phyloP scores from a whole-genome alignment of 2,113 vertebrate genomes.

The Spea bombifrons region DNA sequence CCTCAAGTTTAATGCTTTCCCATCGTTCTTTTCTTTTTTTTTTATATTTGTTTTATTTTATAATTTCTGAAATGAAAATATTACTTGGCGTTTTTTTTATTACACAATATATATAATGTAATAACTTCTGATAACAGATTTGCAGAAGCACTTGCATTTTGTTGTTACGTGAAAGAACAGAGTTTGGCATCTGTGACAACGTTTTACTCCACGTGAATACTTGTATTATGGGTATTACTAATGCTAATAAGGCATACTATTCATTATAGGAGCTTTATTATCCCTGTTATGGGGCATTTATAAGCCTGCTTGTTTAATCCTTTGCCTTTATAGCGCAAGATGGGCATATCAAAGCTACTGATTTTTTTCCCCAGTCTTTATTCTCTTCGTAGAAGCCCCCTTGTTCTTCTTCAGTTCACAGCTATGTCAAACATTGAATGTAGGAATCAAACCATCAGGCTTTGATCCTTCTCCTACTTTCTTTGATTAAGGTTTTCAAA shows the following conservation, averaged over 20 bases:
- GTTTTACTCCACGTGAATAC: too few species aligned
- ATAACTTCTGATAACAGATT: not conserved
- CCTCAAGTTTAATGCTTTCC: not conserved
- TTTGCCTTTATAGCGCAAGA: conserved; percentile 57
- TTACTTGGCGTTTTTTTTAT: not conserved
- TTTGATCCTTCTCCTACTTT: conserved; percentile 66
- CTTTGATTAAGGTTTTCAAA: conserved; percentile 70
- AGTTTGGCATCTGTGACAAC: too few species aligned
- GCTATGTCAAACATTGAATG: conserved; percentile 56
- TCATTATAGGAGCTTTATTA: not conserved
- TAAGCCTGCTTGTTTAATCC: conserved; percentile 53
- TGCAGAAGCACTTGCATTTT: too few species aligned
- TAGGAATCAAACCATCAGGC: conserved; percentile 58
- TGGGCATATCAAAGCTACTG: conserved; percentile 60
- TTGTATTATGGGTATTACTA: too few species aligned
- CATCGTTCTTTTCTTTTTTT: not conserved
- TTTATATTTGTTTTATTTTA: not conserved
- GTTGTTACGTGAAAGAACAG: too few species aligned
- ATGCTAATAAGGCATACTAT: not conserved
- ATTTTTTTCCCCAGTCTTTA: conserved; percentile 57
- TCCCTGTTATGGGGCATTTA: conserved; percentile 57
- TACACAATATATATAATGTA: not conserved
- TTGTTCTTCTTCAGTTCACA: conserved; percentile 60
- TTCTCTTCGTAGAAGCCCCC: conserved; percentile 56
- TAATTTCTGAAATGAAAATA: not conserved